These are phyloP conservation scores for Drosophila cracens DNA, from an alignment of 2,888 invertebrate genomes.

Conservation along the genomic window DNA sequence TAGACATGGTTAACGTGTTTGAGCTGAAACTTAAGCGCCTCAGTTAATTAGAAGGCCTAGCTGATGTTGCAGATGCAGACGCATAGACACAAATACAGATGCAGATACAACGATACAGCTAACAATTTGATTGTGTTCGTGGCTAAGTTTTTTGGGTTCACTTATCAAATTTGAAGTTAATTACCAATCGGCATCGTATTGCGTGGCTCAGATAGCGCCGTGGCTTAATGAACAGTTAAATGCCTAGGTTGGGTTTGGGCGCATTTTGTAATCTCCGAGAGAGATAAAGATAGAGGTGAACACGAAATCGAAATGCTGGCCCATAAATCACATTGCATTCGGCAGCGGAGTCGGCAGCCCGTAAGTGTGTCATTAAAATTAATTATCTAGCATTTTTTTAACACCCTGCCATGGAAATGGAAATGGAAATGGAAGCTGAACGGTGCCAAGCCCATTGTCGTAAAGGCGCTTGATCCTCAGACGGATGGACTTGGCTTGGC, in stretches of 20 bases:
- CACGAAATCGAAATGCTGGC: conserved; percentile 41
- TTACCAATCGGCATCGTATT: conserved; percentile 48
- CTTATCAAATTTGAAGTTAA: conserved; percentile 76
- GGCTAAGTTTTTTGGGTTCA: conserved; percentile 43
- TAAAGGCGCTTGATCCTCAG: conserved; percentile 3
- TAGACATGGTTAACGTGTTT: conserved; percentile 2
- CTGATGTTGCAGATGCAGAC: conserved; percentile 15
- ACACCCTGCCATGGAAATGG: conserved; percentile 38
- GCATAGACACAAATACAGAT: conserved; percentile 12
- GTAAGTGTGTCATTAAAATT: conserved; percentile 78
- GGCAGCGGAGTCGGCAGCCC: conserved; percentile 31
- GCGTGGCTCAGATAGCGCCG: conserved; percentile 53
- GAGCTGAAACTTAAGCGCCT: conserved; percentile 36
- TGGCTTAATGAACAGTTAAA: conserved; percentile 74
- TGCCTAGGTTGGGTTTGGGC: conserved; percentile 54
- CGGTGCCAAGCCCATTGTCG: conserved; percentile 9
- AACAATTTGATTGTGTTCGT: conserved; percentile 28
- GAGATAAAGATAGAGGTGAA: conserved; percentile 46
- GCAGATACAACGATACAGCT: conserved; percentile 14
- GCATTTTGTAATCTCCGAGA: conserved; percentile 65
- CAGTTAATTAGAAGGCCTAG: conserved; percentile 38
- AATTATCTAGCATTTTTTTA: conserved; percentile 71
- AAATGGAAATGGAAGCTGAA: conserved; percentile 1
- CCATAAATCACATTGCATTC: conserved; percentile 80
- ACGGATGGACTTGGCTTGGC: conserved; percentile 15